Conservation (phyloP, 2,113 vertebrate genomes). For the Erythrocercus mccallii region DNA sequence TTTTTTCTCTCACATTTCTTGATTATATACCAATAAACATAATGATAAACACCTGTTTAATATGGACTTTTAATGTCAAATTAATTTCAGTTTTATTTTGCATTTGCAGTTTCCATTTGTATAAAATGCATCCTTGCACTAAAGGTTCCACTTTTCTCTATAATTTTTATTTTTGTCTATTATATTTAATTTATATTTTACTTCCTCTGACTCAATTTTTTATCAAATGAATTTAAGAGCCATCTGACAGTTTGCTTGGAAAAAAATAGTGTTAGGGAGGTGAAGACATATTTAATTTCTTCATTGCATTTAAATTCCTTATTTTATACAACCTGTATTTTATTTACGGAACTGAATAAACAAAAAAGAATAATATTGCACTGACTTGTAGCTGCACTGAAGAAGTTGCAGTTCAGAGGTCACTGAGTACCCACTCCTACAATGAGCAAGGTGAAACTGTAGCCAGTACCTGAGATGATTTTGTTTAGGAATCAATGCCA, state of each 20-base stretch:
- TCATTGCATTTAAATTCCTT: background rate
- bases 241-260: background rate
- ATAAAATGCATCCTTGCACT: background rate
- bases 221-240: background rate
- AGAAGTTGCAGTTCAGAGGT: background rate
- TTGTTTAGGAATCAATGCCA: background rate
- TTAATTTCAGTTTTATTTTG: background rate
- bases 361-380: background rate
- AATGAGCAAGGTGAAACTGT: background rate
- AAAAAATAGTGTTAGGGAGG: background rate
- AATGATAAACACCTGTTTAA: background rate
- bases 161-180: background rate
- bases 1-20: background rate
- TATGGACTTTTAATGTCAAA: background rate
- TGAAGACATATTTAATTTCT: background rate
- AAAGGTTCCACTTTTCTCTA: background rate
- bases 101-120: background rate
- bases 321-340: background rate
- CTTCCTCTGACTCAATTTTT: background rate
- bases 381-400: background rate
- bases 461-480: background rate
- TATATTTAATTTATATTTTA: no score
- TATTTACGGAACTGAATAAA: background rate
- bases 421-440: background rate
- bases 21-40: background rate